Conservation (phyloP, 1,140 invertebrate species). For the Formica selysi region DNA sequence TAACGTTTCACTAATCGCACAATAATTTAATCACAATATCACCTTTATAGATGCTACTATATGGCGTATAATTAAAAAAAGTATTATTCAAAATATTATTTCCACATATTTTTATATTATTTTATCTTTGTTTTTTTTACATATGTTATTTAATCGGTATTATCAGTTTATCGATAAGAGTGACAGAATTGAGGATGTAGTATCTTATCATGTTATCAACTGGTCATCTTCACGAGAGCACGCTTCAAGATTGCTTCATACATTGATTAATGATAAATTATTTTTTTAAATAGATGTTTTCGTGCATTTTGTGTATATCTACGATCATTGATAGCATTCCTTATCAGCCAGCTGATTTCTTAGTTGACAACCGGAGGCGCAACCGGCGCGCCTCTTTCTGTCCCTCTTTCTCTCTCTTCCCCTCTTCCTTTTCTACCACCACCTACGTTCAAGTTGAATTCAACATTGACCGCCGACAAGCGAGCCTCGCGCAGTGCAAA, state of each 20-base stretch:
- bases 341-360: conserved; percentile 71
- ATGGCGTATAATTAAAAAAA: not conserved
- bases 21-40: not conserved
- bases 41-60: not conserved
- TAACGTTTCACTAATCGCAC: not conserved
- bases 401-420: conserved; percentile 18
- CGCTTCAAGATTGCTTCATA: not conserved
- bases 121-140: not conserved
- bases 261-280: not conserved
- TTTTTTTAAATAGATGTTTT: not conserved
- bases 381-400: conserved; percentile 12
- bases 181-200: not conserved
- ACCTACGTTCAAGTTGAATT: conserved; percentile 82
- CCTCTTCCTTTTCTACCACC: conserved; percentile 70
- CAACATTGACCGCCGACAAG: conserved; percentile 82
- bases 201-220: not conserved
- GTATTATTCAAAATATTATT: not conserved
- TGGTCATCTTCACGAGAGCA: not conserved
- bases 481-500: conserved; percentile 63
- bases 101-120: not conserved
- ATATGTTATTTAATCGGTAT: not conserved
- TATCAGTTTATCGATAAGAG: conserved; percentile 6
- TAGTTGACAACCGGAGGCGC: conserved; percentile 65
- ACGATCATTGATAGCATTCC: conserved; percentile 26
- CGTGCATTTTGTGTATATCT: not conserved